phyloP scores from a whole-genome alignment of 2,888 invertebrate genomes.

The Drosophila subsilvestris region DNA sequence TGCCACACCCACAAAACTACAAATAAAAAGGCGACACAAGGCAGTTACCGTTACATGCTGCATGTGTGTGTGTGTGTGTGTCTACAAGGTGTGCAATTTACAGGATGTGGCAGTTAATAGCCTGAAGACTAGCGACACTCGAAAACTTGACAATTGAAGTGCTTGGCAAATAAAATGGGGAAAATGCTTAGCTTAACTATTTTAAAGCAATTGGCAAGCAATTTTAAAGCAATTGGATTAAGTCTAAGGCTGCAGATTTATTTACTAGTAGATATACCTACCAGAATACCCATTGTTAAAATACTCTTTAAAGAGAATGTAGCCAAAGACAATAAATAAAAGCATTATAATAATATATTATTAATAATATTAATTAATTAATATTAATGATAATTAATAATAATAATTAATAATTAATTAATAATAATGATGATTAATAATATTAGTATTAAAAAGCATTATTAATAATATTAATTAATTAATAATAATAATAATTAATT shows the following conservation, averaged over 20 bases:
- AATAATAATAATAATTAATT: too few species aligned
- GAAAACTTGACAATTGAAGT: constrained; percentile 45
- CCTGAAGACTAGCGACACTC: constrained; percentile 43
- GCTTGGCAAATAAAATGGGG: constrained; percentile 40
- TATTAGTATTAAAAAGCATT: too few species aligned
- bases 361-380: too few species aligned
- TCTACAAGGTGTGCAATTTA: constrained; percentile 37
- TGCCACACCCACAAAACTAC: constrained; percentile 14
- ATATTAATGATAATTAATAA: too few species aligned
- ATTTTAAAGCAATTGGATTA: constrained; percentile 4
- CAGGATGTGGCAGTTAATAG: constrained; percentile 42
- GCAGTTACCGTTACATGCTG: constrained; percentile 21
- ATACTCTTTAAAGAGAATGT: too few species aligned
- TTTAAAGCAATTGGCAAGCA: neutral
- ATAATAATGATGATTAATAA: too few species aligned
- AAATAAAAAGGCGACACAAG: constrained; percentile 39
- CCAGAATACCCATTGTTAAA: too few species aligned
- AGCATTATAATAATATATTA: too few species aligned
- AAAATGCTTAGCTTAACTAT: too few species aligned
- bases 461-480: too few species aligned
- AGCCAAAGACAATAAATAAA: too few species aligned
- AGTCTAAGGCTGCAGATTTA: neutral
- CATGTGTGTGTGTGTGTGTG: constrained; percentile 7
- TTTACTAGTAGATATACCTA: neutral
- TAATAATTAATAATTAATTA: too few species aligned